Percentiles rank a stretch among this genome's conserved stretches.
phyloP scores from a whole-genome alignment of 1,140 invertebrate genomes.

The Brachionus plicatilis region DNA sequence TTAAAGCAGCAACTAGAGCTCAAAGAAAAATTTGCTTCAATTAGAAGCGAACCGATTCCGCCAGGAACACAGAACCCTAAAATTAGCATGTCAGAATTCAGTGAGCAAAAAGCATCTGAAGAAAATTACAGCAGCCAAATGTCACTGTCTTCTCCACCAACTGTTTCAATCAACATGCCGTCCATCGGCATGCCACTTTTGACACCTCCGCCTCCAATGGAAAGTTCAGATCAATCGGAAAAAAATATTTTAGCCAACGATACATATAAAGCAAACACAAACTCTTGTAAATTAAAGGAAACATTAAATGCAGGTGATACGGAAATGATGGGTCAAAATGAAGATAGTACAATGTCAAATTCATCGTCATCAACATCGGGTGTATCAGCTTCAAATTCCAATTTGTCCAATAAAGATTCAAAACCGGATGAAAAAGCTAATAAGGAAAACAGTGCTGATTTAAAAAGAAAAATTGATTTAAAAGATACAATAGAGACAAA shows the following conservation, averaged over 20 bases:
- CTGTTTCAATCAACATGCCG: not conserved
- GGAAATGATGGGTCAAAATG: not conserved
- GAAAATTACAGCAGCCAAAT: not conserved
- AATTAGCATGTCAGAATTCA: not conserved
- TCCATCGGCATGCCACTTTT: not conserved
- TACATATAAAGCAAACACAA: not conserved
- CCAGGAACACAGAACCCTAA: not conserved
- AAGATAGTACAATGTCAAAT: slow-evolving; percentile 29
- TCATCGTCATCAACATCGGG: not conserved
- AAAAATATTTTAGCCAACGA: not conserved
- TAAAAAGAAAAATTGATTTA: not conserved
- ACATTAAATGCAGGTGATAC: not conserved
- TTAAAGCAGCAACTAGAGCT: slow-evolving; percentile 27
- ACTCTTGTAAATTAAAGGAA: not conserved
- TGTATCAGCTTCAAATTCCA: not conserved
- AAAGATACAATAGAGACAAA: not conserved
- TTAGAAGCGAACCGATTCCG: not conserved
- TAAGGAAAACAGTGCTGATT: slow-evolving; percentile 1
- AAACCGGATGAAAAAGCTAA: slow-evolving; percentile 9
- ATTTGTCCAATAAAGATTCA: not conserved
- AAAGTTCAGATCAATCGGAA: not conserved
- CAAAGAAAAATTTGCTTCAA: not conserved
- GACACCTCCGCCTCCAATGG: slow-evolving; percentile 12
- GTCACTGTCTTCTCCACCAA: not conserved
- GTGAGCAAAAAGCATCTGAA: not conserved